Evolutionary conservation across 2,113 vertebrate species (phyloP).

Genomic region (Xyrauchen texanus): DNA sequence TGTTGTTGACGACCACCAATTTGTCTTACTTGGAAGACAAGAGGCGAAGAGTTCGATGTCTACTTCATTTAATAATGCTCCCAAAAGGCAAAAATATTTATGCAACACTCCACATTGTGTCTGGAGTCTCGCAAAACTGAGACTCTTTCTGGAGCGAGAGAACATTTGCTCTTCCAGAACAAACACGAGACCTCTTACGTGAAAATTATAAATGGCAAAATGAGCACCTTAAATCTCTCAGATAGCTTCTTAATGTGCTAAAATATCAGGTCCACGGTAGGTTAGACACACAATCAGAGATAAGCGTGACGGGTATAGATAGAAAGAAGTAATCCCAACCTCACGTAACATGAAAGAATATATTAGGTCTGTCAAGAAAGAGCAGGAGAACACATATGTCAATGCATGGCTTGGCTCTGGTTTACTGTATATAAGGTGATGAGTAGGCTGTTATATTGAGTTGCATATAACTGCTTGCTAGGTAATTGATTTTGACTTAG

Average conservation of each 20-base stretch:
- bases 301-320: background rate
- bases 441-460: conserved; percentile 33
- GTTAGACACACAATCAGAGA: conserved; percentile 29
- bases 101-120: conserved; percentile 41
- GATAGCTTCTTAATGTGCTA: conserved; percentile 27
- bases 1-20: background rate
- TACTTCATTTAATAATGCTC: conserved; percentile 37
- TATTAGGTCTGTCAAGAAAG: conserved; percentile 10
- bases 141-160: conserved; percentile 30
- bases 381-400: conserved; percentile 1
- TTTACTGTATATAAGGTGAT: conserved; percentile 20
- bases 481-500: conserved; percentile 38
- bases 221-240: conserved; percentile 30
- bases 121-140: conserved; percentile 39
- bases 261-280: conserved; percentile 29
- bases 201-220: conserved; percentile 42
- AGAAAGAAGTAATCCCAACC: background rate
- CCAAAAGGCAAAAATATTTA: conserved; percentile 48
- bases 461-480: conserved; percentile 3
- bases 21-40: conserved; percentile 23
- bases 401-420: background rate
- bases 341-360: conserved; percentile 18
- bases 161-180: conserved; percentile 44
- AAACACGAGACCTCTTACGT: conserved; percentile 45
- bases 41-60: conserved; percentile 19